Evolutionary conservation across 2,797 vertebrate genomes (phyloP).

Genomic region (Scomberomorus guttatus): DNA sequence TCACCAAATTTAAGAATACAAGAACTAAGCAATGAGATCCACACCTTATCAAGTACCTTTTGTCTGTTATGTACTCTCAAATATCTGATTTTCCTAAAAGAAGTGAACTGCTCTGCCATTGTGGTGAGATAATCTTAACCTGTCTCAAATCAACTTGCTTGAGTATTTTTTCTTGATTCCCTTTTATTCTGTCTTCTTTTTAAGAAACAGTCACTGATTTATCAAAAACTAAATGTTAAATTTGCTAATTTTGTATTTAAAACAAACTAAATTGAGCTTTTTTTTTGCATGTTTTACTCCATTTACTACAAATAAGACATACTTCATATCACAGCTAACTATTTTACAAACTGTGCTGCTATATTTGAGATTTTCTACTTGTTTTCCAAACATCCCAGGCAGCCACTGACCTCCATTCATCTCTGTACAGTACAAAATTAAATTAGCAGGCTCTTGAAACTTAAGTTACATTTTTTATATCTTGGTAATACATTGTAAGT

Average conservation of each 20-base stretch:
- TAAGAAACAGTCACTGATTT: background rate
- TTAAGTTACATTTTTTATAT: too few species aligned
- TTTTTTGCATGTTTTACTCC: background rate
- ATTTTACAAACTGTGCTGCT: background rate
- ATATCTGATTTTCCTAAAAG: constrained; percentile 43
- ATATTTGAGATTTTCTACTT: background rate
- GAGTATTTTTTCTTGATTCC: too few species aligned
- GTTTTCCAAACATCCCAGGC: background rate
- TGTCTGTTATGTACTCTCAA: constrained; percentile 18
- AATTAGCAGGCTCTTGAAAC: too few species aligned
- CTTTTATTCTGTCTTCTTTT: background rate
- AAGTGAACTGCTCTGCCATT: constrained; percentile 7
- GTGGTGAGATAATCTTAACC: background rate
- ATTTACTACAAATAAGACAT: background rate
- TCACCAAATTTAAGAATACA: constrained; percentile 12
- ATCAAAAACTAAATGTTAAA: background rate
- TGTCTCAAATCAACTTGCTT: constrained; percentile 1
- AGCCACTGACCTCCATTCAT: background rate
- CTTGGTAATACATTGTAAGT: too few species aligned
- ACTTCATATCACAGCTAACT: background rate
- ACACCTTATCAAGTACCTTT: constrained; percentile 26
- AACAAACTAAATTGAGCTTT: background rate
- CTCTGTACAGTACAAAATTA: too few species aligned
- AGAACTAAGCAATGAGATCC: constrained; percentile 22
- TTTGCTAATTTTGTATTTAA: background rate